Evolutionary conservation across 2,888 invertebrate genomes (phyloP), one percentile per base, ranked within the genome.

Genomic region (Stenurella melanura): DNA sequence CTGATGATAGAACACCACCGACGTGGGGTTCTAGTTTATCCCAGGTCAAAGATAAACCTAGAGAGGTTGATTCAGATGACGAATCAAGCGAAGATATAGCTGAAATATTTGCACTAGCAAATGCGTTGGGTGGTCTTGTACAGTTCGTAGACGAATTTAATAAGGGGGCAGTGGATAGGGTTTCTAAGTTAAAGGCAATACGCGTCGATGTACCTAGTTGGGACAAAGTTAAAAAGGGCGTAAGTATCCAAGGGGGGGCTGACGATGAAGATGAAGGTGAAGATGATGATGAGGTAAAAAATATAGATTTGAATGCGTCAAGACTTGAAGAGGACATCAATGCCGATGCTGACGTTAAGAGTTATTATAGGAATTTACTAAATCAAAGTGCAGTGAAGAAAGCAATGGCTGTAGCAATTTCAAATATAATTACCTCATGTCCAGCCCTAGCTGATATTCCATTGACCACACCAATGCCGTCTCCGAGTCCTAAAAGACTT

Each of bases 11-110:
- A 61, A 74, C 78, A 6, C 85, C 87, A 0, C 88, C 89, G n/a
- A 87, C 86, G 4, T 89, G 89, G 89, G 89, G 89, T 42, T 88
- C 89, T 2, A 89, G 89, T 78, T 81, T 89, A 17, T 80, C 88
- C 19, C 84, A 87, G 21, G 87, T 88, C 1, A 78, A 81, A 18
- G 86, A 84, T 21, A 1, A 57, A 6, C 18, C 57, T 19, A 61
- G 61, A 12, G 21, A 80, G 56, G 34, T 78, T 68, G 74, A 74
- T 60, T 71, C 61, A 18, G 50, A 54, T 26, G 69, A n/a, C 54
- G 58, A 15, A 4, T 15, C 15, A 9, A 21, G 26, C 3, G 17
- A 18, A 70, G 7, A 34, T 6, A 15, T 21, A 1, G 10, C 12
- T 11, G 60, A 58, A 42, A 42, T n/a, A 18, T 58, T 70, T 19